phyloP scores from a whole-genome alignment of 2,888 invertebrate genomes.

The Drosophila limbata region DNA sequence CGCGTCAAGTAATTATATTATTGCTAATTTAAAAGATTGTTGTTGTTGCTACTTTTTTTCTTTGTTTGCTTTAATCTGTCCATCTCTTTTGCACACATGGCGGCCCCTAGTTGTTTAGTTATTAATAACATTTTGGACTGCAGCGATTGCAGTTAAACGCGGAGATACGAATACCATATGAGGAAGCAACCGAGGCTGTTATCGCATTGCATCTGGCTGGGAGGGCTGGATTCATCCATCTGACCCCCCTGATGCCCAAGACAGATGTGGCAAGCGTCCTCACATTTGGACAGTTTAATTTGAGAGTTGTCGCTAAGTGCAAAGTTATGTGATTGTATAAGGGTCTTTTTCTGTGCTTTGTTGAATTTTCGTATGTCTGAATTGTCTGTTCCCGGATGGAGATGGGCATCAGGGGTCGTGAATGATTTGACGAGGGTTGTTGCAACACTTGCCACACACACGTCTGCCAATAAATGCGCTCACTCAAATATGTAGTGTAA shows the following conservation, averaged over 20 bases:
- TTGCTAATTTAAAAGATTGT: constrained; percentile 74
- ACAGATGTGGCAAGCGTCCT: constrained; percentile 42
- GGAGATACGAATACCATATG: constrained; percentile 9
- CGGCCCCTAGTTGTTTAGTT: constrained; percentile 27
- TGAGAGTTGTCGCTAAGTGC: constrained; percentile 76
- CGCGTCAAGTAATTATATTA: constrained; percentile 78
- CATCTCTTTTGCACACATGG: constrained; percentile 16
- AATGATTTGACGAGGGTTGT: constrained; percentile 23
- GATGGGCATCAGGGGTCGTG: constrained; percentile 20
- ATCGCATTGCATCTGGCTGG: constrained; percentile 65
- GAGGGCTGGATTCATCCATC: constrained; percentile 32
- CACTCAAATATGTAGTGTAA: neutral
- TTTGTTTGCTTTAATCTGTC: constrained; percentile 14
- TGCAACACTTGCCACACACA: constrained; percentile 25
- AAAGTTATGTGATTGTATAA: constrained; percentile 77
- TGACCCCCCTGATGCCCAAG: neutral
- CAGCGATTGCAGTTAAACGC: constrained; percentile 43
- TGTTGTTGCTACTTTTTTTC: constrained; percentile 11
- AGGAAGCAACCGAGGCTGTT: constrained; percentile 61
- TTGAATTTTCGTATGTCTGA: constrained; percentile 6
- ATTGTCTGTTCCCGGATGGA: constrained; percentile 15
- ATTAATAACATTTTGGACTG: constrained; percentile 54
- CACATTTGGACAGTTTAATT: constrained; percentile 78
- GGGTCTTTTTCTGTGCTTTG: constrained; percentile 38
- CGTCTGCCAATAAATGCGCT: constrained; percentile 1